Base-by-base conservation (phyloP, 2,888 invertebrate genomes). In the Aelia acuminata region DNA sequence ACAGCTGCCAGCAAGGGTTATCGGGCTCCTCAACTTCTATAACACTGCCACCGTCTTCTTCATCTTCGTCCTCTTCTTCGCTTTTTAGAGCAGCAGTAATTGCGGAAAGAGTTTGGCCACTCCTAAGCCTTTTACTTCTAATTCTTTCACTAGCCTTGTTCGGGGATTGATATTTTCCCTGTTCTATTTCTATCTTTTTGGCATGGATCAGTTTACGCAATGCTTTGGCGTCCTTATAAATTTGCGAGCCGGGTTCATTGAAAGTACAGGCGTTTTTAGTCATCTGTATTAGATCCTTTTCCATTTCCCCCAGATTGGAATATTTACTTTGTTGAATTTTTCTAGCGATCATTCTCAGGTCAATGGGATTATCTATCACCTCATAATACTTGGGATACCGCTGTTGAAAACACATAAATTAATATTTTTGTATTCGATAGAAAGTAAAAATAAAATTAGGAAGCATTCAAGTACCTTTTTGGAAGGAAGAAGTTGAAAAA, bases 301-400 rank as follows among this genome's bases (percentile, higher is more conserved):
- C 98, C 93, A 99, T 94, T 88, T 98, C 98, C 84, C 97, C 93
- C 53, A 99, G 92, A 90, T 93, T 94, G 0, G 94, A 93, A 92
- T 99, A 99, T 88, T 96, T 95, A 87, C 95, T 95, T 89, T 95
- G 95, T 92, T 97, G 97, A 87, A 99, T 97, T 93, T 97, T 98
- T 89, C 95, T 95, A 0, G 98, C 99, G 88, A 99, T 98, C 89
- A 95, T 95, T 93, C 98, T 97, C 91, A 99, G 93, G 93, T 99
- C 99, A 90, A 99, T 97, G 0, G 99, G 99, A 90, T 95, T 95
- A 89, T 98, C 97, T 88, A 99, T 98, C 0, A 98, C 95, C 91
- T 96, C 96, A 92, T 97, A 99, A 93, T 99, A 99, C 91, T 98
- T 97, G 0, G 99, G 99, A 92, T 98, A 99, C 89, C 96, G 95